These are phyloP conservation scores for Zaprionus gabonicus DNA, from an alignment of 1,140 invertebrate species.

Conservation along the genomic window DNA sequence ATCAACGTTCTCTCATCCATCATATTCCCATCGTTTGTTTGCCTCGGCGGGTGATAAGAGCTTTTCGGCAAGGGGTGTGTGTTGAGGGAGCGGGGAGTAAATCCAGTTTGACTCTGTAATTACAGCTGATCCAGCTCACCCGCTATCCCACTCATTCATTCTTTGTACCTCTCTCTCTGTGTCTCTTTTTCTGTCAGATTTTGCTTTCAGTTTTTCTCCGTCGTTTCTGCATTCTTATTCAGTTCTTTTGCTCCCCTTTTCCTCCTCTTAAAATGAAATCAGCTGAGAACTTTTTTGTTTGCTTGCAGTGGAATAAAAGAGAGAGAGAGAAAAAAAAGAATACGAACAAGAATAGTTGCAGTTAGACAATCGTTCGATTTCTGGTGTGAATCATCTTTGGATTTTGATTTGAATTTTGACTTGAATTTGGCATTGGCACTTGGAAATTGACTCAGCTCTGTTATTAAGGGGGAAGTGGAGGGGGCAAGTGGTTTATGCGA, in stretches of 20 bases:
- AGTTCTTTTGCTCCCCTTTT: neutral
- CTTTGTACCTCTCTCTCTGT: neutral
- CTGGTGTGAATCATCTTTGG: too few species aligned
- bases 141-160: neutral
- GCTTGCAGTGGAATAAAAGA: neutral
- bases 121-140: slow-evolving; percentile 1
- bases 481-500: too few species aligned
- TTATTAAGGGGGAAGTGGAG: too few species aligned
- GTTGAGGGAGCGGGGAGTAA: neutral
- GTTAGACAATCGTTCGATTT: neutral
- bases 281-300: neutral
- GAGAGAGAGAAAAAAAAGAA: neutral
- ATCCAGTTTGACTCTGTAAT: slow-evolving; percentile 2
- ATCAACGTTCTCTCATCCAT: neutral
- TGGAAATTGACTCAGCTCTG: too few species aligned
- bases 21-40: neutral
- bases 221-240: neutral
- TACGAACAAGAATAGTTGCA: neutral
- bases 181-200: neutral
- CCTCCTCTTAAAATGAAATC: neutral
- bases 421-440: neutral
- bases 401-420: neutral
- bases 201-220: neutral
- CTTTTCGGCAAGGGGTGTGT: neutral
- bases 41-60: neutral